Evolutionary conservation across 2,888 invertebrate species (phyloP).

Genomic region (Aphodius sticticus): DNA sequence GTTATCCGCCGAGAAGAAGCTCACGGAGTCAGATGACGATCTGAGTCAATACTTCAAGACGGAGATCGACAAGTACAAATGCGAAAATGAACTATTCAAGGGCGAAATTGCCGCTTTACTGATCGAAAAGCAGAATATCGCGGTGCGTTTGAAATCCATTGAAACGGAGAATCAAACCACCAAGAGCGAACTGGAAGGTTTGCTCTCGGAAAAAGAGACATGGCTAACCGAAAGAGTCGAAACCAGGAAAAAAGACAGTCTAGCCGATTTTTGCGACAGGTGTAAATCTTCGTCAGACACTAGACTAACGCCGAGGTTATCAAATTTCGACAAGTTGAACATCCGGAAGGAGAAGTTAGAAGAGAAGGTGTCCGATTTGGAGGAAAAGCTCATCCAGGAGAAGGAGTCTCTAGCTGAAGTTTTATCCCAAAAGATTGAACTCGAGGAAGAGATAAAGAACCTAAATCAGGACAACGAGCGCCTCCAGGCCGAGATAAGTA

Average conservation of each 20-base stretch:
- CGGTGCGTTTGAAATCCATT: not conserved
- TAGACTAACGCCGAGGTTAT: not conserved
- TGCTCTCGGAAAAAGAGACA: not conserved
- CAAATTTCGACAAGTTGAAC: constrained; percentile 28
- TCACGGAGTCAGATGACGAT: constrained; percentile 4
- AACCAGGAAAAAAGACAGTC: not conserved
- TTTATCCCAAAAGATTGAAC: not conserved
- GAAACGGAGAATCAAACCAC: constrained; percentile 4
- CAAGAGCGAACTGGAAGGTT: not conserved
- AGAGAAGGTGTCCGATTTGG: constrained; percentile 26
- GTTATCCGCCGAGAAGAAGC: not conserved
- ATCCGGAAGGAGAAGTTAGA: constrained; percentile 27
- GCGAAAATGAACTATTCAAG: constrained; percentile 9
- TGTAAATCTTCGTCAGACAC: constrained; percentile 6
- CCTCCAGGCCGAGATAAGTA: constrained; percentile 7
- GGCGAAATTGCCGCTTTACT: not conserved
- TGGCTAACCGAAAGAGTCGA: not conserved
- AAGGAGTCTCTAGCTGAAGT: not conserved
- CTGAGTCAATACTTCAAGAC: not conserved
- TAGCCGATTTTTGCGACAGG: not conserved
- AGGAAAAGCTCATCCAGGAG: constrained; percentile 22
- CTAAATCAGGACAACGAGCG: not conserved
- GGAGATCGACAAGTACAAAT: constrained; percentile 16
- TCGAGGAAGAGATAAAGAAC: not conserved
- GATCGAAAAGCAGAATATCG: not conserved